phyloP scores from a whole-genome alignment of 1,140 invertebrate species.

The Brachionus plicatilis region DNA sequence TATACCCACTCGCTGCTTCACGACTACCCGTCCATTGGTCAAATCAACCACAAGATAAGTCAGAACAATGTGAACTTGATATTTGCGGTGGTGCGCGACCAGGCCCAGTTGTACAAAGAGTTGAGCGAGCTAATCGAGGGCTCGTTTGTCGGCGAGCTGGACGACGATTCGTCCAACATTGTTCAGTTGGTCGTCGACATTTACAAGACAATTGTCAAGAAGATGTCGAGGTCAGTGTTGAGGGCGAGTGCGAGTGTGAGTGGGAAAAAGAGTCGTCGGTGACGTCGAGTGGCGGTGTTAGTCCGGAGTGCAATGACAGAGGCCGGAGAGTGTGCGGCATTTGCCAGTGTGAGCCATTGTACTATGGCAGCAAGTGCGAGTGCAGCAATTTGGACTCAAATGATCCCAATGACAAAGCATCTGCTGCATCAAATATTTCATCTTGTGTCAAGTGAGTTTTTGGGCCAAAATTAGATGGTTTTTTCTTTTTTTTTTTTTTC shows the following conservation, averaged over 20 bases:
- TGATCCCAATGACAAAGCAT: neutral
- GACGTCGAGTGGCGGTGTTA: neutral
- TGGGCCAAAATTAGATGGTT: no score
- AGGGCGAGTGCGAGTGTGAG: constrained; percentile 34
- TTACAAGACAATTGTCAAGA: constrained; percentile 60
- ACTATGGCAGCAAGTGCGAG: constrained; percentile 35
- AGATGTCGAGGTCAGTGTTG: constrained; percentile 18
- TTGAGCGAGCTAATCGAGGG: constrained; percentile 65
- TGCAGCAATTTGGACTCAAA: constrained; percentile 32
- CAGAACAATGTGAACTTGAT: constrained; percentile 92
- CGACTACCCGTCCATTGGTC: constrained; percentile 93
- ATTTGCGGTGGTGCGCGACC: constrained; percentile 87
- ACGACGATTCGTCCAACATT: constrained; percentile 84
- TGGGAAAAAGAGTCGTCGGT: constrained; percentile 1
- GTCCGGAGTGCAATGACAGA: neutral
- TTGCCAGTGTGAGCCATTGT: constrained; percentile 23
- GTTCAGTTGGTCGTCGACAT: constrained; percentile 81
- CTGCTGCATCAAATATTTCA: neutral
- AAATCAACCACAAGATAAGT: constrained; percentile 77
- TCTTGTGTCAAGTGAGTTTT: constrained; percentile 31
- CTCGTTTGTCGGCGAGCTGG: constrained; percentile 74
- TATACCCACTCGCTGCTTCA: constrained; percentile 26
- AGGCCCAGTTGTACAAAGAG: constrained; percentile 74
- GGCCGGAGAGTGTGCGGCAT: constrained; percentile 23
- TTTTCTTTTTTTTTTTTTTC: no score